Percentiles rank a stretch among this genome's conserved stretches.
phyloP scores from a whole-genome alignment of 2,113 vertebrate species.

The Quiscalus mexicanus region DNA sequence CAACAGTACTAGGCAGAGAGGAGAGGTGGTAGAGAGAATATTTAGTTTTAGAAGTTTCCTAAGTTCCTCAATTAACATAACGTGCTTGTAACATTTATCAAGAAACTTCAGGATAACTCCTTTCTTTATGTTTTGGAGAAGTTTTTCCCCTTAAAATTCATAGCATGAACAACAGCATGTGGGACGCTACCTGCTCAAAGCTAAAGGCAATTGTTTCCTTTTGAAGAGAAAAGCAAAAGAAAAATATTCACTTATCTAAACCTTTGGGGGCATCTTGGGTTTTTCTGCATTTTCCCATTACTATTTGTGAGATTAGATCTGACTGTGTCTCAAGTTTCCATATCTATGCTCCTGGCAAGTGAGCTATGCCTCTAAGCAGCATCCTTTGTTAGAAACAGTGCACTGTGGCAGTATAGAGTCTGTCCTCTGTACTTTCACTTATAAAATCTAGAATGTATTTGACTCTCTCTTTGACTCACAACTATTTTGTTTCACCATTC shows the following conservation, averaged over 20 bases:
- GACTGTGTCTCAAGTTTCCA: neutral
- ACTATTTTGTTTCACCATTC: neutral
- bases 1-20: neutral
- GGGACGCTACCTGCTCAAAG: constrained; percentile 14
- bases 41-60: neutral
- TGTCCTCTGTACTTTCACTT: neutral
- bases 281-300: constrained; percentile 4
- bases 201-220: constrained; percentile 11
- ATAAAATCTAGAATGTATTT: neutral
- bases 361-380: neutral
- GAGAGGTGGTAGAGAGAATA: neutral
- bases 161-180: neutral
- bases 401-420: neutral
- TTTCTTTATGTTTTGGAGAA: neutral
- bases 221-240: constrained; percentile 17
- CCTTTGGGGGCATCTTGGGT: neutral
- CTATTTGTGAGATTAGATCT: constrained; percentile 29
- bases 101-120: neutral
- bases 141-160: constrained; percentile 4
- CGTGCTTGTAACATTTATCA: neutral
- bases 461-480: neutral
- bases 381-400: neutral
- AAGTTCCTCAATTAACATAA: neutral
- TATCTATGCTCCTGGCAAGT: neutral
- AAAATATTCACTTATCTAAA: constrained; percentile 41